Evolutionary conservation across 2,113 vertebrate genomes (phyloP).

Genomic region (Pan paniscus): DNA sequence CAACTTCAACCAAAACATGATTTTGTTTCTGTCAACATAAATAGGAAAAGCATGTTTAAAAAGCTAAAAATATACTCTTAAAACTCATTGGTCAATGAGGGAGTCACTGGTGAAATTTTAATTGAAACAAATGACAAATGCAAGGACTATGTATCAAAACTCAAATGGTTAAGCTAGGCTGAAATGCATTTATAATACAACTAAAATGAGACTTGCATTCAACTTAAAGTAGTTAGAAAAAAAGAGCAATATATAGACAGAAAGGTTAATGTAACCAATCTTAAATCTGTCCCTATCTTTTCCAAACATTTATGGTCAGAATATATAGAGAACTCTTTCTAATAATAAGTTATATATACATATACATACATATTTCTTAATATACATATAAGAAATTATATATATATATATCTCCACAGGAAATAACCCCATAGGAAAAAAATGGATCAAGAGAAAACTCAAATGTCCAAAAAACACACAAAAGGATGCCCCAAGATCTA

Average conservation of each 20-base stretch:
- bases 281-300: background rate
- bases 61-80: background rate
- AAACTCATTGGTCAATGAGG: background rate
- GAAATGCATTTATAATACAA: conserved; percentile 12
- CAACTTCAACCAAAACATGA: background rate
- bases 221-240: background rate
- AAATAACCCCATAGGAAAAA: background rate
- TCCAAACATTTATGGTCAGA: background rate
- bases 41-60: background rate
- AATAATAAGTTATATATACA: background rate
- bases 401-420: background rate
- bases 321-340: conserved; percentile 20
- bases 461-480: background rate
- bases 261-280: background rate
- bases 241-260: background rate
- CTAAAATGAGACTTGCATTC: background rate
- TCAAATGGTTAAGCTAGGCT: background rate
- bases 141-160: background rate
- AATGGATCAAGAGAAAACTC: background rate
- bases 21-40: background rate
- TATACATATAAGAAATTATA: no score
- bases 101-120: conserved; percentile 12
- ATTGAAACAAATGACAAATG: background rate
- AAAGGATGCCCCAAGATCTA: background rate
- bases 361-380: no score